Base-by-base conservation (phyloP, 2,888 invertebrate genomes). In the Plemyria rubiginata region DNA sequence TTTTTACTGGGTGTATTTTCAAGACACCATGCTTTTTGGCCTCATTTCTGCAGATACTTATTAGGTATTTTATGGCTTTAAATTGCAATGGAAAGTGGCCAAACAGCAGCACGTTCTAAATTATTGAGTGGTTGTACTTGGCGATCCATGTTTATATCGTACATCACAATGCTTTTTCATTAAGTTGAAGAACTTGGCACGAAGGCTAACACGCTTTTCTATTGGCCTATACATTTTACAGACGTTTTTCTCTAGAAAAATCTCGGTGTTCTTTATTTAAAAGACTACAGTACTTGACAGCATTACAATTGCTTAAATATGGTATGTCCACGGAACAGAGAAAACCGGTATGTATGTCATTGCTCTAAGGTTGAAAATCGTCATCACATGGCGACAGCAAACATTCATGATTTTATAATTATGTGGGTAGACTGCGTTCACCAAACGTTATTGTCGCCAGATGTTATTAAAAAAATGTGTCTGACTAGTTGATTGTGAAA, bases 81-180 rank as follows among this genome's bases (percentile, higher is more conserved):
- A 56, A 57, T 41, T 41, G 50, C 50, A 78, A 78, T 83, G 82
- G 81, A 81, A 76, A 80, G 73, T 77, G 70, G 82, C 82, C 83
- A 83, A 83, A 62, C 52, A 77, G 70, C 67, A 66, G 67, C 67
- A 62, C 62, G 60, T 67, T 70, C 61, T 74, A 71, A 71, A 73
- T 72, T 66, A 62, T 70, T 68, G 66, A 66, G 73, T 67, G 70
- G 70, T 69, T 55, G 9, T 55, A 66, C 72, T 70, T 74, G 72
- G 71, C 69, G 50, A 66, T 65, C 59, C 65, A 70, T 67, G 72
- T 60, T 29, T 28, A 50, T 46, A 50, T 53, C 45, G 50, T 62
- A 54, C 38, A 57, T 46, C 60, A 66, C 60, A 59, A 59, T 67
- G 54, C 59, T 70, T 67, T 70, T 65, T 70, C 62, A 70, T 61